phyloP scores from a whole-genome alignment of 2,113 vertebrate species.

The Tupaia chinensis region DNA sequence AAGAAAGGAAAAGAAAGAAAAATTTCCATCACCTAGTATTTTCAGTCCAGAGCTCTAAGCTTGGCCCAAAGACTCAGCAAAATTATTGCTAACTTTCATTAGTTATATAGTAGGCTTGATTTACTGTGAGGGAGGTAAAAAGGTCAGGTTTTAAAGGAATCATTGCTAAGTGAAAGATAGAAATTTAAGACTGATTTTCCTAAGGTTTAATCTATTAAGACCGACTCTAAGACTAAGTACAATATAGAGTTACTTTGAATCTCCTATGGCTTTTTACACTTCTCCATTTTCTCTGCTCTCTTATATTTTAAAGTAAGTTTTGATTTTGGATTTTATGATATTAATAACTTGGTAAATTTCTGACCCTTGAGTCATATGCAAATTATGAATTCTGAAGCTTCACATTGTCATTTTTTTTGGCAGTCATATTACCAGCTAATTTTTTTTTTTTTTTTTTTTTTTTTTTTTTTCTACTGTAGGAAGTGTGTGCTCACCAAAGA shows the following conservation, averaged over 20 bases:
- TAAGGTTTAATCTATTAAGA: no score
- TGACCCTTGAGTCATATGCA: neutral
- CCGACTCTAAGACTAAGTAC: no score
- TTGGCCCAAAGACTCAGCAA: neutral
- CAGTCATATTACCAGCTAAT: neutral
- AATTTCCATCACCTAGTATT: neutral
- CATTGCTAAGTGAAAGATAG: no score
- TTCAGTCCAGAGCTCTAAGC: neutral
- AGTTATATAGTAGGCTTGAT: no score
- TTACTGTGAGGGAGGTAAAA: no score
- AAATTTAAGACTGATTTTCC: no score
- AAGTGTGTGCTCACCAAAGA: no score
- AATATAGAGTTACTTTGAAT: no score
- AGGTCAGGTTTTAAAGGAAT: no score
- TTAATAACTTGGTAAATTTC: neutral
- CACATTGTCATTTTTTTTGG: neutral
- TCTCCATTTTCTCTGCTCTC: neutral
- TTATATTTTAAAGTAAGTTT: neutral
- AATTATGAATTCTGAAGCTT: slow-evolving; percentile 13
- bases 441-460: neutral
- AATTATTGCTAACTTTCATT: no score
- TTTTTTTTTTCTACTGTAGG: neutral
- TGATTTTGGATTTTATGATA: neutral
- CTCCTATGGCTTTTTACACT: neutral
- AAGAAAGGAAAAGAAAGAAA: neutral